These are phyloP conservation scores for Tribolium freemani DNA, from an alignment of 2,888 invertebrate genomes.

Conservation along the genomic window DNA sequence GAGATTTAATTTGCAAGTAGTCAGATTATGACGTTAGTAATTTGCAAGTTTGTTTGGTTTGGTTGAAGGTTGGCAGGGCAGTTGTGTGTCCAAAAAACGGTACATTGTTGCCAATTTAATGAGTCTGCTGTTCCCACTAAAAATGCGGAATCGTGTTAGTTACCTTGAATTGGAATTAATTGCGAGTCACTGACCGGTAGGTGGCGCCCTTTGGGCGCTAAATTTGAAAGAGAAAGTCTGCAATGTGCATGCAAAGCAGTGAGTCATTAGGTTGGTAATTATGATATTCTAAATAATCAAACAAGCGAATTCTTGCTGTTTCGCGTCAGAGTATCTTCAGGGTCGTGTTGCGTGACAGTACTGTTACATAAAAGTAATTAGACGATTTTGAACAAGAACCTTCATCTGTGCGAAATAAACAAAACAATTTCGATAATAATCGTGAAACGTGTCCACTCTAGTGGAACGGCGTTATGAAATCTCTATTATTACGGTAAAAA, in stretches of 20 bases:
- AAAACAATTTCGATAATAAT: slow-evolving; percentile 22
- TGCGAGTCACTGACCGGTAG: not conserved
- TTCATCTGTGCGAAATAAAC: slow-evolving; percentile 26
- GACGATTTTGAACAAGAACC: slow-evolving; percentile 17
- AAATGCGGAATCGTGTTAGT: not conserved
- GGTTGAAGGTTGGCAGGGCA: not conserved
- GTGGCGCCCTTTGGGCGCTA: not conserved
- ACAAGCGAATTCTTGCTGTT: slow-evolving; percentile 8
- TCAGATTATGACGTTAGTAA: not conserved
- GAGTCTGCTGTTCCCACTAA: not conserved
- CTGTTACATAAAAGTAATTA: slow-evolving; percentile 33
- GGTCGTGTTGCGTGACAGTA: slow-evolving; percentile 23
- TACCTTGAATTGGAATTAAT: not conserved
- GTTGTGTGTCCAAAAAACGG: not conserved
- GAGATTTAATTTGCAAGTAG: not conserved
- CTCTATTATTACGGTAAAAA: slow-evolving; percentile 28
- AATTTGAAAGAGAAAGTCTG: slow-evolving; percentile 22
- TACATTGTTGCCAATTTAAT: not conserved
- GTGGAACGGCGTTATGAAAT: slow-evolving; percentile 33
- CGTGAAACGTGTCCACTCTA: slow-evolving; percentile 17
- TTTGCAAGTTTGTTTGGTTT: not conserved
- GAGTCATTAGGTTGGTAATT: slow-evolving; percentile 28
- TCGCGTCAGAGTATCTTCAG: slow-evolving; percentile 5
- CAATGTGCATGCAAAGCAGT: slow-evolving; percentile 28
- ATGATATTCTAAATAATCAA: slow-evolving; percentile 16